Conservation (phyloP, 2,113 vertebrate genomes). For the Gnathonemus echidnorhynchus region DNA sequence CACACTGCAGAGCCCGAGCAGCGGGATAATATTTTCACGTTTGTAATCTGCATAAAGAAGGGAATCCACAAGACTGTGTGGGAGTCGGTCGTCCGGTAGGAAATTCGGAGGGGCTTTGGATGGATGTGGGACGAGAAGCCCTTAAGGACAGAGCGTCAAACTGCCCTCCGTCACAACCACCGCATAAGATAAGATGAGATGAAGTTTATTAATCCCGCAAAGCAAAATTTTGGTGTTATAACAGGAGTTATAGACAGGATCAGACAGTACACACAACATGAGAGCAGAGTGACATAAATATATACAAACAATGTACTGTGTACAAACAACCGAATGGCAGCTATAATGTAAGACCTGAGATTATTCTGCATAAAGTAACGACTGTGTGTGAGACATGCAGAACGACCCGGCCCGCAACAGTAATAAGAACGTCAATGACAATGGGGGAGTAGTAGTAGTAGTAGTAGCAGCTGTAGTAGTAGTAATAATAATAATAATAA, state of each 20-base stretch:
- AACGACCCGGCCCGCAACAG: background rate
- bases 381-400: background rate
- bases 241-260: background rate
- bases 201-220: background rate
- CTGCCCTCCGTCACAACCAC: background rate
- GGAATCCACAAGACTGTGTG: constrained; percentile 29
- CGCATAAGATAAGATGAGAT: background rate
- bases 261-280: background rate
- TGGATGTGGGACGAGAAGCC: background rate
- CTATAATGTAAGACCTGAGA: background rate
- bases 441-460: too few species aligned
- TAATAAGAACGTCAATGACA: background rate
- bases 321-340: background rate
- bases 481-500: background rate
- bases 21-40: constrained; percentile 43
- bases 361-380: background rate
- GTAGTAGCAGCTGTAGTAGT: too few species aligned
- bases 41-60: constrained; percentile 41
- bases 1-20: constrained; percentile 10
- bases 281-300: background rate
- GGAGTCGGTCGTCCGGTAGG: background rate
- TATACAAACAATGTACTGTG: background rate
- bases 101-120: background rate
- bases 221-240: background rate
- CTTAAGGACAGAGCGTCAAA: background rate